A percentile compares a stretch with the other conserved stretches of the same genome.
Evolutionary conservation across 1,140 invertebrate genomes (phyloP).

Genomic region (Zophobas morio): DNA sequence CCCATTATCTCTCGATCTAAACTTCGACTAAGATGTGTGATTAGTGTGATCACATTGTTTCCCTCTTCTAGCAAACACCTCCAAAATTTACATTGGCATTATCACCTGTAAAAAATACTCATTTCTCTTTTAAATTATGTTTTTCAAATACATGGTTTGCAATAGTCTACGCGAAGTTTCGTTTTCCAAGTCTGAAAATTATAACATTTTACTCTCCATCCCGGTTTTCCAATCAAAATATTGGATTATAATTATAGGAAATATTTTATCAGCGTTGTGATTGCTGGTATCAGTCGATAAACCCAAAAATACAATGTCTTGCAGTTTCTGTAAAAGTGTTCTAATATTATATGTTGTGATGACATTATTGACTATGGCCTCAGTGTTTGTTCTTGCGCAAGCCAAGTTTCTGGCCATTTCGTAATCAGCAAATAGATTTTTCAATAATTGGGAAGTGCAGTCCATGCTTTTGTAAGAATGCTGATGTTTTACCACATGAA

Average conservation of each 20-base stretch:
- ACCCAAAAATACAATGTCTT: background rate
- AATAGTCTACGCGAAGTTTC: background rate
- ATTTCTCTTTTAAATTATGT: background rate
- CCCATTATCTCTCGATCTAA: background rate
- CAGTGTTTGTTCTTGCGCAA: background rate
- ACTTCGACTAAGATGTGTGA: background rate
- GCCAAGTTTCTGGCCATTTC: too few species aligned
- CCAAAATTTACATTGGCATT: background rate
- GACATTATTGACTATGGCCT: background rate
- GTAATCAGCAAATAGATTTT: too few species aligned
- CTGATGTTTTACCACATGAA: too few species aligned
- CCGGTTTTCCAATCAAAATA: constrained; percentile 1
- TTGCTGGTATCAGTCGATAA: background rate
- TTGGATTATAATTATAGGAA: background rate
- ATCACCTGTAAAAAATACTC: background rate
- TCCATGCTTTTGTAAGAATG: too few species aligned
- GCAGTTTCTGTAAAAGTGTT: background rate
- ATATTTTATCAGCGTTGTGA: background rate
- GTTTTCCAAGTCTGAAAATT: background rate
- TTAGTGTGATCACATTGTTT: background rate
- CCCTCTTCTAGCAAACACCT: background rate
- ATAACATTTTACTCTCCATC: background rate
- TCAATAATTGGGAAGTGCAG: too few species aligned
- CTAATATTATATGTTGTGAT: background rate
- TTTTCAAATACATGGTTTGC: background rate